A percentile compares a stretch with the other conserved stretches of the same genome.
Conservation (phyloP, 2,888 invertebrate species). For the Dioctria linearis region DNA sequence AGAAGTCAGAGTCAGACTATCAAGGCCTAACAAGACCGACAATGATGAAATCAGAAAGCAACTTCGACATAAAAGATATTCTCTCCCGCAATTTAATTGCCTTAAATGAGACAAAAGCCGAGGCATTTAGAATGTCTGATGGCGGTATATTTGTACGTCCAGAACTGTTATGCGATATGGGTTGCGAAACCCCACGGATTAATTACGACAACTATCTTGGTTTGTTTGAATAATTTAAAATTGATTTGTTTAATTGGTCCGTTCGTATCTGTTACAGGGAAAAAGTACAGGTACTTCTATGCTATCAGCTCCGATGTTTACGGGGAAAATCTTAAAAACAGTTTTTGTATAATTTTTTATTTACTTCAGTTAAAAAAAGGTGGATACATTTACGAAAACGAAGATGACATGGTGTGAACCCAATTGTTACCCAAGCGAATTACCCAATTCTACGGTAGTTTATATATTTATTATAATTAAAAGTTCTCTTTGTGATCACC, state of each 20-base stretch:
- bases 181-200: slow-evolving; percentile 91
- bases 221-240: slow-evolving; percentile 58
- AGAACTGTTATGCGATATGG: slow-evolving; percentile 78
- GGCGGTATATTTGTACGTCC: slow-evolving; percentile 75
- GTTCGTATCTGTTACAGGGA: slow-evolving; percentile 69
- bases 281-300: slow-evolving; percentile 88
- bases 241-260: background rate
- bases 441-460: slow-evolving; percentile 74
- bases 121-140: slow-evolving; percentile 71
- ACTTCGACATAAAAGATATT: background rate
- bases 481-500: too few relatives aligned
- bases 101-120: slow-evolving; percentile 71
- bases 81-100: slow-evolving; percentile 70
- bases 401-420: slow-evolving; percentile 80
- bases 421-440: slow-evolving; percentile 86
- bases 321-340: slow-evolving; percentile 72
- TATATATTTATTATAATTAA: too few relatives aligned
- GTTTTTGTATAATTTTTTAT: background rate
- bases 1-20: slow-evolving; percentile 65
- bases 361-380: slow-evolving; percentile 82
- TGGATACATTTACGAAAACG: slow-evolving; percentile 78
- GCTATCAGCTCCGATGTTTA: slow-evolving; percentile 88
- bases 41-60: slow-evolving; percentile 1
- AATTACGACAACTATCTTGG: slow-evolving; percentile 78
- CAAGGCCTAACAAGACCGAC: slow-evolving; percentile 60